A percentile compares a stretch with the other conserved stretches of the same genome.
These are phyloP conservation scores for Eristalinus sepulchralis DNA, from an alignment of 2,888 invertebrate genomes.

Conservation along the genomic window DNA sequence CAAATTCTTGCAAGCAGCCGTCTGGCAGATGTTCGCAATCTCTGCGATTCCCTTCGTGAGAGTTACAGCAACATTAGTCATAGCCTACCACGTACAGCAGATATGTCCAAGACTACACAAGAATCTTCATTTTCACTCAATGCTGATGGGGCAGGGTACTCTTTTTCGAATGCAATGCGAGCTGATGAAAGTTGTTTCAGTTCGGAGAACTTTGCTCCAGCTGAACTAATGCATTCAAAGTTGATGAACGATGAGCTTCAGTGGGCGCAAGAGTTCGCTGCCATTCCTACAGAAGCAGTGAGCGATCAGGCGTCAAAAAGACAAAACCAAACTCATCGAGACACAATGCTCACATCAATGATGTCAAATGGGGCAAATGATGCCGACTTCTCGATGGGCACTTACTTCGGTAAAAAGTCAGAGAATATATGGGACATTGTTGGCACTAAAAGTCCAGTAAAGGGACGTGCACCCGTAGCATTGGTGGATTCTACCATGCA, in stretches of 20 bases:
- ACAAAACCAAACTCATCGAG: not conserved
- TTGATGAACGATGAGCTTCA: slow-evolving; percentile 77
- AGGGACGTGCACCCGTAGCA: slow-evolving; percentile 72
- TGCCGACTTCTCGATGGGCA: slow-evolving; percentile 78
- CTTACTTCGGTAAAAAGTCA: slow-evolving; percentile 78
- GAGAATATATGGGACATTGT: slow-evolving; percentile 77
- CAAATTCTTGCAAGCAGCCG: slow-evolving; percentile 79
- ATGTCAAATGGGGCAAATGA: slow-evolving; percentile 73
- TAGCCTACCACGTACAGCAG: slow-evolving; percentile 78
- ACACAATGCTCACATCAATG: slow-evolving; percentile 73
- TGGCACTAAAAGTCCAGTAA: slow-evolving; percentile 73
- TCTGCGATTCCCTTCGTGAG: slow-evolving; percentile 73
- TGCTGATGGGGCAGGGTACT: slow-evolving; percentile 25
- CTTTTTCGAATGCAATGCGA: slow-evolving; percentile 47
- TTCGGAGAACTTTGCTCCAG: slow-evolving; percentile 76
- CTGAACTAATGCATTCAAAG: slow-evolving; percentile 78
- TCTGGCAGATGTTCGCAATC: slow-evolving; percentile 76
- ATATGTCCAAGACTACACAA: slow-evolving; percentile 74
- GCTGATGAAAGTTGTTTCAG: slow-evolving; percentile 64
- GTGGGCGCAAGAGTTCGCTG: slow-evolving; percentile 79
- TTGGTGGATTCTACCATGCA: slow-evolving; percentile 71
- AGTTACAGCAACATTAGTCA: slow-evolving; percentile 66
- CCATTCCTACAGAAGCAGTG: slow-evolving; percentile 77
- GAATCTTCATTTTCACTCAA: slow-evolving; percentile 34
- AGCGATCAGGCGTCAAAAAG: slow-evolving; percentile 73